Evolutionary conservation across 2,797 vertebrate genomes (phyloP).

Genomic region (Brotogeris chrysoptera): DNA sequence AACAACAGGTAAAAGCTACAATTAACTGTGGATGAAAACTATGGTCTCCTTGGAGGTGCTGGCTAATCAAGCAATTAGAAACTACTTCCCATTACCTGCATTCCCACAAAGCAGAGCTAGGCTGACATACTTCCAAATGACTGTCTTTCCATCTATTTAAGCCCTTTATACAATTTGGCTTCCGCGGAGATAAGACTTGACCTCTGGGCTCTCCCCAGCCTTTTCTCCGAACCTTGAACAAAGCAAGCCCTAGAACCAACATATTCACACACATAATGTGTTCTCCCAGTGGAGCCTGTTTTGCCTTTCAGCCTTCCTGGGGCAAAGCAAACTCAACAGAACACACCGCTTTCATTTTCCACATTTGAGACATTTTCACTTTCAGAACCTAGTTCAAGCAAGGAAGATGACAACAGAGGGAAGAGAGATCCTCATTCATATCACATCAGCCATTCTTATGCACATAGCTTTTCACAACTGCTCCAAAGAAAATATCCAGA

Average conservation of each 20-base stretch:
- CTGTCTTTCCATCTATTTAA: background rate
- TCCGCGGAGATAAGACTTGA: background rate
- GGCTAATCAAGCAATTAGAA: constrained; percentile 39
- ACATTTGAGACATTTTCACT: background rate
- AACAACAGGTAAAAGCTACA: constrained; percentile 39
- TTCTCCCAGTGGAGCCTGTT: background rate
- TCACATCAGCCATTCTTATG: background rate
- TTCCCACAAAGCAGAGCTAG: constrained; percentile 9
- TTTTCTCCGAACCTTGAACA: background rate
- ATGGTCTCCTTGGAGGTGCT: constrained; percentile 9
- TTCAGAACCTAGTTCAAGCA: constrained; percentile 1
- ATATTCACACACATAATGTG: background rate
- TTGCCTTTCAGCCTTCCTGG: background rate
- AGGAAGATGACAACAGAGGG: background rate
- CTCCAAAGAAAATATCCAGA: background rate
- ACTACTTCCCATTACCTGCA: constrained; percentile 29
- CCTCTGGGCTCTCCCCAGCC: background rate
- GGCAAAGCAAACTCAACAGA: background rate
- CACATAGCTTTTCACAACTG: background rate
- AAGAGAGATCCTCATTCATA: background rate
- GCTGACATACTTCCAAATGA: background rate
- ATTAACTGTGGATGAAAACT: constrained; percentile 46
- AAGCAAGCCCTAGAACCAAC: background rate
- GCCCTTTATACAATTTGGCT: background rate
- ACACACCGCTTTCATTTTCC: background rate